Base-by-base conservation (phyloP, 2,888 invertebrate species). In the Pantelozetes paolii region DNA sequence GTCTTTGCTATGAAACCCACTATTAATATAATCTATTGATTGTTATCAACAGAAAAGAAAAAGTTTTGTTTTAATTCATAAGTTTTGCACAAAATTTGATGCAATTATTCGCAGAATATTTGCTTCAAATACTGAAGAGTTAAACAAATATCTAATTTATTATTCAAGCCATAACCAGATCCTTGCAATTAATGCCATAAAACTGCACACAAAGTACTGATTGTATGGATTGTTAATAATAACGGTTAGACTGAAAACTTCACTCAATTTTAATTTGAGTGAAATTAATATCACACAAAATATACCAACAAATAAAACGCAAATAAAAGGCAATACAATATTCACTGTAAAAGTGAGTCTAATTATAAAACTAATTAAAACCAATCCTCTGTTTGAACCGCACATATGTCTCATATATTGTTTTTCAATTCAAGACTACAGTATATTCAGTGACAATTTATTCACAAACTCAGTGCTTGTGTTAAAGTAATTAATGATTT, bases 171-270 rank as follows among this genome's bases (percentile, higher is more conserved):
- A 62, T 62, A 62, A 62, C 15, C 59, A 62, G 59, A 62, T 62
- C 3, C 28, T n/a, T n/a, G 59, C 59, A 62, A 62, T 62, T 62
- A 62, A 62, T 62, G 59, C 32, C 59, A 62, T 32, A 62, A 62
- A 62, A 62, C 59, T 62, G 32, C 2, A 62, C n/a, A 62, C 32
- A 62, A 62, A 32, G 13, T 13, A n/a, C 6, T 45, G 18, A n/a
- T 18, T 50, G n/a, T n/a, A 50, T n/a, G 20, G 1, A n/a, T 50
- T 50, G 18, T 18, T 45, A 45, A n/a, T n/a, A n/a, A n/a, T n/a
- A n/a, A n/a, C n/a, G 45, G 18, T 13, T 45, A 13, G 45, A 6
- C 45, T 45, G 45, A 45, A 45, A 45, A 54, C 54, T 45, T 15
- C 15, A 45, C 15, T 45, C 18, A 6, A 6, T 2, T 26, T 6